These are phyloP conservation scores for Denticeps clupeoides DNA, from an alignment of 2,797 vertebrate genomes.

Conservation along the genomic window DNA sequence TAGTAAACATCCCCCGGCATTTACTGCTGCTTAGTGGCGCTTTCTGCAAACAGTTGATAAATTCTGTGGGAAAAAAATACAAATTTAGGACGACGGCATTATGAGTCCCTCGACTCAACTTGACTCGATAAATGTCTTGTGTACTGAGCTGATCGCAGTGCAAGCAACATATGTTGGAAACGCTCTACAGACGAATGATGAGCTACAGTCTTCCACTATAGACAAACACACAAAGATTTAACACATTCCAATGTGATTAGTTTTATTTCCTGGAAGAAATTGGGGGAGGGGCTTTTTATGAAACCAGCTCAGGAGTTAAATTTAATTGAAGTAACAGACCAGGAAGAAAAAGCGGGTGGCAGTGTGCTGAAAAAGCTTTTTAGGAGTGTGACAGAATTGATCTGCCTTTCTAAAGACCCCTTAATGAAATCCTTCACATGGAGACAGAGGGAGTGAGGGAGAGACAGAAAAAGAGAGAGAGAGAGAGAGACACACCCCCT, in stretches of 20 bases:
- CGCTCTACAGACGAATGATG: no score
- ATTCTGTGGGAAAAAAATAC: constrained; percentile 1
- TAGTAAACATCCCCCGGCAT: constrained; percentile 18
- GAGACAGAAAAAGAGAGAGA: not conserved
- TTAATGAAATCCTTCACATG: constrained; percentile 19
- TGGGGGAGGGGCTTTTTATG: not conserved
- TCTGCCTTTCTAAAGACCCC: constrained; percentile 20
- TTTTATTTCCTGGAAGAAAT: no score
- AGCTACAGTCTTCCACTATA: no score
- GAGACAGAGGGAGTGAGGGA: not conserved
- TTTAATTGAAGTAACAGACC: constrained; percentile 16
- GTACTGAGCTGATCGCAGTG: no score
- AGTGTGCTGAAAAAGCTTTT: constrained; percentile 16
- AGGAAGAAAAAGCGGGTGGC: constrained; percentile 5
- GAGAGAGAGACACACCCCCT: not conserved
- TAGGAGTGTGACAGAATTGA: constrained; percentile 24
- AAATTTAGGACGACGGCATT: not conserved
- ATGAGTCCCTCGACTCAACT: not conserved
- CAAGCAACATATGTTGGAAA: no score
- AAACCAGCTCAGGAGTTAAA: not conserved
- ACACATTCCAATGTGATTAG: not conserved
- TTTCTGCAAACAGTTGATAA: constrained; percentile 15
- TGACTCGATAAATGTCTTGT: not conserved
- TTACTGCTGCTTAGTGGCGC: not conserved
- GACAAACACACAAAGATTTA: no score